Evolutionary conservation across 2,888 invertebrate genomes (phyloP).

Genomic region (Diabrotica balteata): DNA sequence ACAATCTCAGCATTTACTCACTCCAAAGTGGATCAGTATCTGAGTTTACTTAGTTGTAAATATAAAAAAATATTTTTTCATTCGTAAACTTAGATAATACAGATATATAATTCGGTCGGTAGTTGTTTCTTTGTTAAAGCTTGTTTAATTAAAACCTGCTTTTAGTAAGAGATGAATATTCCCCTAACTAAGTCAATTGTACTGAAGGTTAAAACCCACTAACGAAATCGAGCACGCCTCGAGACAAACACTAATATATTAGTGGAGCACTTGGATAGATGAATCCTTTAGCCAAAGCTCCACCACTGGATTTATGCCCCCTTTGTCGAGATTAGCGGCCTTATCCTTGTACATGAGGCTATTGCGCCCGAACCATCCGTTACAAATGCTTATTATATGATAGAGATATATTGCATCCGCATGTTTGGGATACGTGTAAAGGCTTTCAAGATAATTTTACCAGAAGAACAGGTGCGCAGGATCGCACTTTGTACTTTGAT

Average conservation of each 20-base stretch:
- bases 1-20: no score
- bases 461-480: constrained; percentile 44
- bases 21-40: no score
- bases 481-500: not conserved
- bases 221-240: not conserved
- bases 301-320: constrained; percentile 27
- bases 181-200: no score
- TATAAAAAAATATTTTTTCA: no score
- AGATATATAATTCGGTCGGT: no score
- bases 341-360: constrained; percentile 50
- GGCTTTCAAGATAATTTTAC: constrained; percentile 52
- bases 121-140: no score
- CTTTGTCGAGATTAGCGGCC: constrained; percentile 49
- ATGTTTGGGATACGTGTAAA: constrained; percentile 48
- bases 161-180: no score
- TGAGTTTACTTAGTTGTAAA: no score
- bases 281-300: not conserved
- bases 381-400: constrained; percentile 56
- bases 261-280: constrained; percentile 1
- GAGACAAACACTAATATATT: constrained; percentile 7
- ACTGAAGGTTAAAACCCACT: not conserved
- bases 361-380: constrained; percentile 50
- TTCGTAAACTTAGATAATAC: no score
- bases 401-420: constrained; percentile 57
- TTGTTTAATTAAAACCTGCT: no score